Base-by-base conservation (phyloP, 1,140 invertebrate genomes). In the Cecropterus lyciades region DNA sequence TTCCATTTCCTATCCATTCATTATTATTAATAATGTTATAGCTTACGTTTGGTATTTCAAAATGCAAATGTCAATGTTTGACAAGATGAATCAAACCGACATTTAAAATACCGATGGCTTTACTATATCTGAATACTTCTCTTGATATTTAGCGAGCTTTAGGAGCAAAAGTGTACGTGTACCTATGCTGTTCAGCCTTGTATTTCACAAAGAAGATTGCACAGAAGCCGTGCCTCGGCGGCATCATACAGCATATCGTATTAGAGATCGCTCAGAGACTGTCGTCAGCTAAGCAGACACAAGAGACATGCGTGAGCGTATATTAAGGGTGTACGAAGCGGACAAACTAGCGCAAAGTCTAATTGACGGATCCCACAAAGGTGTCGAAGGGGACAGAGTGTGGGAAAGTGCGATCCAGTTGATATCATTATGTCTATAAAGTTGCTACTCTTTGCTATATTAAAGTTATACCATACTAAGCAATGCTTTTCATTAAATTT, bases 221-320 rank as follows among this genome's bases (percentile, higher is more conserved):
- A 37, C 33, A 33, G 30, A 33, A 37, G 1, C 10, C 33, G 33
- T 37, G 33, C 33, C 10, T 0, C 4, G 4, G 30, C 9, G 30
- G 20, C 46, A 3, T 49, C 46, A 49, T 24, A 49, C 16, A 49
- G 46, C 46, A 49, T 49, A 49, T 49, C 46, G 46, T 49, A 49
- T 49, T 49, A 49, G 16, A 24, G 20, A 49, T 49, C 46, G 46
- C 46, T 49, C n/a, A 24, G 46, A 20, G 20, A 14, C 17, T 10
- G 16, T 17, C 9, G 15, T 15, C 4, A n/a, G 49, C 24, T 2
- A 27, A 10, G 48, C 49, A 52, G 27, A 52, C 49, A 52, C 24
- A 52, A 33, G 13, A 13, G 49, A 52, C 49, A 8, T 52, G 24
- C 49, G 49, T 52, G 24, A 30, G 27, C n/a, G 49, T 52, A 33